phyloP scores from a whole-genome alignment of 2,113 vertebrate genomes.

The Alligator mississippiensis region DNA sequence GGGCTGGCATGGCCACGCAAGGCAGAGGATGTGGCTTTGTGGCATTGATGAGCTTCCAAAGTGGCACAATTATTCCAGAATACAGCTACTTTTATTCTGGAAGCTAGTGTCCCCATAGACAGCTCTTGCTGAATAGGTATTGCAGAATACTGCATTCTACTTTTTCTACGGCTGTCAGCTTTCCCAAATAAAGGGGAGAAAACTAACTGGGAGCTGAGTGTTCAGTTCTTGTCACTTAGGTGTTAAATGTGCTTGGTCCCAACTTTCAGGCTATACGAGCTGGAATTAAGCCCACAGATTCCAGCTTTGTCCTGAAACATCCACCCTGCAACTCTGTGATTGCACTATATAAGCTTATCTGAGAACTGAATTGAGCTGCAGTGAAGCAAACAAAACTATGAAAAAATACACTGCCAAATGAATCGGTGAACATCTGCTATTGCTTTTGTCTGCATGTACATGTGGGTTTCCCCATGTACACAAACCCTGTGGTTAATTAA shows the following conservation, averaged over 20 bases:
- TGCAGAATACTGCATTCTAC: background rate
- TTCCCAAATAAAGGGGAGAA: fast-evolving
- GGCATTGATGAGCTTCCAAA: background rate
- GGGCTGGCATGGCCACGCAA: background rate
- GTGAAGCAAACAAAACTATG: background rate
- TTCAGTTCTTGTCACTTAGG: background rate
- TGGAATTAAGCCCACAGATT: background rate
- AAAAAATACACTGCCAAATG: background rate
- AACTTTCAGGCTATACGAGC: background rate
- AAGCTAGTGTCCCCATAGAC: background rate
- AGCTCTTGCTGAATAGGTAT: background rate
- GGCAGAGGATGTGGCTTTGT: conserved; percentile 14
- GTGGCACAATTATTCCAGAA: background rate
- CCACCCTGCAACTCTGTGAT: background rate
- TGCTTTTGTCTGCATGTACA: background rate
- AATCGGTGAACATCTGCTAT: background rate
- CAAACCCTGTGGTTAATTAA: conserved; percentile 28
- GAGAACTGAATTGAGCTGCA: background rate
- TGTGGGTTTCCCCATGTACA: background rate
- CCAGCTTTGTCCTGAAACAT: background rate
- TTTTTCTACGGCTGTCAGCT: background rate
- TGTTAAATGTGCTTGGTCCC: fast-evolving
- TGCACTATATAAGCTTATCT: background rate
- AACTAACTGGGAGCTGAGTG: fast-evolving
- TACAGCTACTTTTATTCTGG: background rate